Evolutionary conservation across 2,113 vertebrate genomes (phyloP).

Genomic region (Nannospalax galili): DNA sequence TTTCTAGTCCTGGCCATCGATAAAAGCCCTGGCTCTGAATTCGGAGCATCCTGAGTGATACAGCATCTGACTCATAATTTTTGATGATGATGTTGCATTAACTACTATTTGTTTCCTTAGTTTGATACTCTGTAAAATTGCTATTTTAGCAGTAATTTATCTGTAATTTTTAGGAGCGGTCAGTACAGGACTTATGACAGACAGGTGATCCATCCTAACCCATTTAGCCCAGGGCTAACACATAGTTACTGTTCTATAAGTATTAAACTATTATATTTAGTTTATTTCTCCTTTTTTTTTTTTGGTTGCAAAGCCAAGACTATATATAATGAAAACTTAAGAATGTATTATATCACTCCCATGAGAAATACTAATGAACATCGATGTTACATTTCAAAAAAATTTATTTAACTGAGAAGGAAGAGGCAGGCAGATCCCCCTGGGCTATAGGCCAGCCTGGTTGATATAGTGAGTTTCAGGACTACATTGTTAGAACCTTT

Average conservation of each 20-base stretch:
- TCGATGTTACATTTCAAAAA: neutral
- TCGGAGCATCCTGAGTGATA: neutral
- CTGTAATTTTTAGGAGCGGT: neutral
- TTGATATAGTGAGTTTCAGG: no score
- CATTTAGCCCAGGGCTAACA: neutral
- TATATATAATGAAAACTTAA: neutral
- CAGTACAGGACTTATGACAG: neutral
- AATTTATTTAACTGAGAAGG: neutral
- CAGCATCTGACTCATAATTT: neutral
- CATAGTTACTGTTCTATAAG: neutral
- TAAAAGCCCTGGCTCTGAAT: neutral
- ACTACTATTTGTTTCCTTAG: neutral
- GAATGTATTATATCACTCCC: neutral
- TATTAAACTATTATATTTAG: neutral
- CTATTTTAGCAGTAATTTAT: neutral
- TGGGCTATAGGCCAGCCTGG: no score
- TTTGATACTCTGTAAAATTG: neutral
- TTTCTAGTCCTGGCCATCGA: neutral
- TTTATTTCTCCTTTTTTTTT: neutral
- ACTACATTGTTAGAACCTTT: no score
- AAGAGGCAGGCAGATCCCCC: no score
- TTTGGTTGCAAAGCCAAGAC: neutral
- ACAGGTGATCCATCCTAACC: neutral
- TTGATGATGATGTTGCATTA: neutral
- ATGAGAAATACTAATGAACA: neutral